A percentile compares a stretch with the other conserved stretches of the same genome.
These are phyloP conservation scores for Drosophila affinis DNA, from an alignment of 2,888 invertebrate genomes.

Conservation along the genomic window DNA sequence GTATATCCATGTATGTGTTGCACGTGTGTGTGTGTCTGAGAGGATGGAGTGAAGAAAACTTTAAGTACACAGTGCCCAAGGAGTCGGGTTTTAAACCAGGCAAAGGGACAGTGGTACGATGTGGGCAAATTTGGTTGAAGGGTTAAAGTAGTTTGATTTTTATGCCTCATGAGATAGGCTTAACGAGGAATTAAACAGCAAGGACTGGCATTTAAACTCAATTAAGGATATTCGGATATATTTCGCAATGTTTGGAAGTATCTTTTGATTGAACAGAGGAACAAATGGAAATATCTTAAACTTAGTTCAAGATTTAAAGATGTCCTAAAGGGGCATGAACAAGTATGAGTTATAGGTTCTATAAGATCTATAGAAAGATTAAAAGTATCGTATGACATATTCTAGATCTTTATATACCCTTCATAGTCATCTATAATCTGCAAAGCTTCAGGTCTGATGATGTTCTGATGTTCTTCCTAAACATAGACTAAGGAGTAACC, in stretches of 20 bases:
- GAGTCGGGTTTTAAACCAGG: constrained; percentile 49
- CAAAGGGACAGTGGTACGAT: constrained; percentile 49
- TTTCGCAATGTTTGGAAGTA: too few relatives aligned
- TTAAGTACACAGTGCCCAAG: constrained; percentile 70
- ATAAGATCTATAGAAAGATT: background rate
- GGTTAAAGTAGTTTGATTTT: background rate
- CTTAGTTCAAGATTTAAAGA: background rate
- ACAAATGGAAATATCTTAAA: background rate
- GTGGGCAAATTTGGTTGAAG: too few relatives aligned
- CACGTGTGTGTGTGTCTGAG: constrained; percentile 35
- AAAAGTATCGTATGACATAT: background rate
- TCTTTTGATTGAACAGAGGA: too few relatives aligned
- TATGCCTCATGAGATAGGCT: background rate
- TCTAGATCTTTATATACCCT: background rate
- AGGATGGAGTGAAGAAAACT: constrained; percentile 66
- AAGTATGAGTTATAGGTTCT: too few relatives aligned
- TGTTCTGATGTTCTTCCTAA: too few relatives aligned
- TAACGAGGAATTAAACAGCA: background rate
- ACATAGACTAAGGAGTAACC: background rate
- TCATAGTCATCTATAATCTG: background rate
- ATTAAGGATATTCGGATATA: too few relatives aligned
- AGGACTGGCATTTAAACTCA: background rate
- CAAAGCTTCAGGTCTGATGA: background rate
- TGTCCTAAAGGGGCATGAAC: background rate
- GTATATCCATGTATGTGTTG: constrained; percentile 29